phyloP scores from a whole-genome alignment of 2,888 invertebrate species.

The Apoderus coryli region DNA sequence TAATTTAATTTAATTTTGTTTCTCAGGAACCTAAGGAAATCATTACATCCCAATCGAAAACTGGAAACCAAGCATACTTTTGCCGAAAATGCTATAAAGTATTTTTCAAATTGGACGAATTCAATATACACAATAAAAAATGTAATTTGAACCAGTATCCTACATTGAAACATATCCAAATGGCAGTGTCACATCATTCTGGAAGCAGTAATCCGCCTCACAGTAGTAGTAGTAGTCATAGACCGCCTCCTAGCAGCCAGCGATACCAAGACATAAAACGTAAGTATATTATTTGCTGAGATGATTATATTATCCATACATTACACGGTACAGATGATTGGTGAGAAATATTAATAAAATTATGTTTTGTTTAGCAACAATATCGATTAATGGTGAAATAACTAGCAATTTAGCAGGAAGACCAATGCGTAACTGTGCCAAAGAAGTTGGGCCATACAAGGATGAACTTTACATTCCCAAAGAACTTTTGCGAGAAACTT shows the following conservation, averaged over 20 bases:
- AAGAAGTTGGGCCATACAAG: slow-evolving; percentile 27
- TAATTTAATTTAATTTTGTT: too few relatives aligned
- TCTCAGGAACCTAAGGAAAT: slow-evolving; percentile 16
- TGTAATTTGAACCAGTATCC: slow-evolving; percentile 24
- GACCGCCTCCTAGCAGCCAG: too few relatives aligned
- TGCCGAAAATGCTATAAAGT: slow-evolving; percentile 32
- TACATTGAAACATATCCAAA: too few relatives aligned
- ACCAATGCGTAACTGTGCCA: slow-evolving; percentile 28
- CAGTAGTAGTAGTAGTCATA: too few relatives aligned
- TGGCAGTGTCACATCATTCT: too few relatives aligned
- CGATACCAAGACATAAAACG: too few relatives aligned
- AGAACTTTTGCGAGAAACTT: slow-evolving; percentile 15
- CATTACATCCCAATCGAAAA: slow-evolving; percentile 20
- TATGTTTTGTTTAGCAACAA: too few relatives aligned
- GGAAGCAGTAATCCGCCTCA: too few relatives aligned
- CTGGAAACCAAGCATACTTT: slow-evolving; percentile 31
- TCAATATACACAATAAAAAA: slow-evolving; percentile 29
- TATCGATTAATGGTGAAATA: too few relatives aligned
- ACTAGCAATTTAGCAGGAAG: too few relatives aligned
- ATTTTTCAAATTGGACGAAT: slow-evolving; percentile 31
- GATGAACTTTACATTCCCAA: slow-evolving; percentile 17
- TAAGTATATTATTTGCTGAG: too few relatives aligned
- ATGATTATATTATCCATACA: not conserved
- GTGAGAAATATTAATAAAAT: too few relatives aligned
- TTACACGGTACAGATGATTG: not conserved